phyloP scores from a whole-genome alignment of 2,113 vertebrate species.

The Urocynchramus pylzowi region DNA sequence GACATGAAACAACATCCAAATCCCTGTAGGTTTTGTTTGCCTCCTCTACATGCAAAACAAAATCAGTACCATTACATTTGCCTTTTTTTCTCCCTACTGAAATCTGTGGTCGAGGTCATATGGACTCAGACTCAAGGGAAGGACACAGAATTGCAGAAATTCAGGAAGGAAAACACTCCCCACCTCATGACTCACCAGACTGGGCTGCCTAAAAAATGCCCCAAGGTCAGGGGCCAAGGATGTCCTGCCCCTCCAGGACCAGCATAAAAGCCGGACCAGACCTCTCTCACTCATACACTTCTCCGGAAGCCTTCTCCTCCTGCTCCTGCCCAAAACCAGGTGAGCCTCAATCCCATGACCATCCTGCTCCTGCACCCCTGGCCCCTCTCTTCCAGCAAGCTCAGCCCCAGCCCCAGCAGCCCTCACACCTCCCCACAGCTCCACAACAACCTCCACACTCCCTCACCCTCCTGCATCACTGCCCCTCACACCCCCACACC shows the following conservation, averaged over 20 bases:
- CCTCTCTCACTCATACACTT: not conserved
- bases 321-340: accelerated
- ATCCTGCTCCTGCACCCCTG: not conserved
- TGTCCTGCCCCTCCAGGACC: accelerated
- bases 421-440: not conserved
- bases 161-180: not conserved
- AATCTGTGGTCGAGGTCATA: not conserved
- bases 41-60: no score
- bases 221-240: not conserved
- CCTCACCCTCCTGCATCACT: not conserved
- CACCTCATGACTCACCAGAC: accelerated
- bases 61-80: no score
- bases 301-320: not conserved
- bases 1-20: not conserved
- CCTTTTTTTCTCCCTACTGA: accelerated
- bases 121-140: accelerated
- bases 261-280: not conserved
- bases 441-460: no score
- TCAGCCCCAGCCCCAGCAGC: not conserved
- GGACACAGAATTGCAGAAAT: not conserved
- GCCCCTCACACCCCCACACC: accelerated
- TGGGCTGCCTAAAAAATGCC: accelerated
- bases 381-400: accelerated
- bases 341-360: accelerated
- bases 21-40: not conserved